Percentiles rank a stretch among this genome's conserved stretches.
phyloP scores from a whole-genome alignment of 2,113 vertebrate genomes.

The Taurulus bubalis region DNA sequence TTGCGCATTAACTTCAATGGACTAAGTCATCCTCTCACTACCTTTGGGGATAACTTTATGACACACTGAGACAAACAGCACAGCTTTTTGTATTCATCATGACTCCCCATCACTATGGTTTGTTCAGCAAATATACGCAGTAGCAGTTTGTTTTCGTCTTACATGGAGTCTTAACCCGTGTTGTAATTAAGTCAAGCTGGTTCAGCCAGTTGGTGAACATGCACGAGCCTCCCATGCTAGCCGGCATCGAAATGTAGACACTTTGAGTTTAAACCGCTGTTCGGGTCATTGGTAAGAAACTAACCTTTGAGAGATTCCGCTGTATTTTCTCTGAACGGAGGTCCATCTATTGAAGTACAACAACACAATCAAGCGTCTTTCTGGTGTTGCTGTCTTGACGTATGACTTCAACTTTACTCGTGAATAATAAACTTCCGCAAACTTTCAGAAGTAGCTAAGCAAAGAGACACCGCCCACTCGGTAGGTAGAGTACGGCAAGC shows the following conservation, averaged over 20 bases:
- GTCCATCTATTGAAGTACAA: slow-evolving; percentile 72
- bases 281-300: not conserved
- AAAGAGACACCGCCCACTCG: slow-evolving; percentile 10
- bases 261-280: fast-evolving
- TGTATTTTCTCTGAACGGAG: slow-evolving; percentile 73
- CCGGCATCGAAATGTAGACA: not conserved
- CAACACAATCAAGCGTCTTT: fast-evolving
- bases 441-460: slow-evolving; percentile 45
- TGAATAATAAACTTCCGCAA: slow-evolving; percentile 73
- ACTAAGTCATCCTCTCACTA: not conserved
- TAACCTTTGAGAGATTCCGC: slow-evolving; percentile 80
- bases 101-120: fast-evolving
- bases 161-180: not conserved
- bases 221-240: not conserved
- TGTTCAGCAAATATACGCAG: not conserved
- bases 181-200: slow-evolving; percentile 50
- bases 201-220: slow-evolving; percentile 54
- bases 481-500: slow-evolving; percentile 43
- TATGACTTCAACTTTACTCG: not conserved
- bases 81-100: not conserved
- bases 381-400: too few relatives aligned
- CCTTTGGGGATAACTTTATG: too few relatives aligned
- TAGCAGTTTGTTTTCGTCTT: not conserved
- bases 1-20: not conserved
- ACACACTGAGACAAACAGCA: too few relatives aligned